phyloP scores from a whole-genome alignment of 2,113 vertebrate species.

The Porphyrio hochstetteri region DNA sequence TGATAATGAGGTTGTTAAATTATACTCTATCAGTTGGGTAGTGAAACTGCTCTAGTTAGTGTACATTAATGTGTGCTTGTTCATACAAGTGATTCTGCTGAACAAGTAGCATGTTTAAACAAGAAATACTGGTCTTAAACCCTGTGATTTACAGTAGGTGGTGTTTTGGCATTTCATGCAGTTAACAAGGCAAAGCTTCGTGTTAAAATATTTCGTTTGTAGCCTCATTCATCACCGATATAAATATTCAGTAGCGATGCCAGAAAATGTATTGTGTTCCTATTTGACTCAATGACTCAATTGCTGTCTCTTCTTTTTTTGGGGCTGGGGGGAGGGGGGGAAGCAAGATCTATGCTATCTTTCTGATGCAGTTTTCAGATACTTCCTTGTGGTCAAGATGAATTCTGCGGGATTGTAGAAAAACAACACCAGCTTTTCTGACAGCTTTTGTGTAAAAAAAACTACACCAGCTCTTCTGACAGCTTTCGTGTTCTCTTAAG shows the following conservation, averaged over 20 bases:
- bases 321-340: background rate
- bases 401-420: conserved; percentile 39
- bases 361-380: conserved; percentile 49
- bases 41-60: conserved; percentile 64
- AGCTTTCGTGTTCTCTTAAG: conserved; percentile 34
- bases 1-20: conserved; percentile 78
- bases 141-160: conserved; percentile 79
- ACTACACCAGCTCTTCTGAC: conserved; percentile 41
- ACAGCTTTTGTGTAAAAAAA: conserved; percentile 43
- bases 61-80: conserved; percentile 76
- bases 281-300: conserved; percentile 63
- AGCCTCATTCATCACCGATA: conserved; percentile 71
- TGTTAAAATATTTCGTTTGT: conserved; percentile 73
- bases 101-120: conserved; percentile 78
- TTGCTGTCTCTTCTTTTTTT: conserved; percentile 23
- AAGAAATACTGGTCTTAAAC: conserved; percentile 80
- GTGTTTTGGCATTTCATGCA: conserved; percentile 76
- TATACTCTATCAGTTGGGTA: conserved; percentile 74
- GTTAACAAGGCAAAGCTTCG: conserved; percentile 74
- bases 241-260: conserved; percentile 69
- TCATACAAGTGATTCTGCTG: conserved; percentile 79
- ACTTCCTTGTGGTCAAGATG: conserved; percentile 61
- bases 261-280: conserved; percentile 69
- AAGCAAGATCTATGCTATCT: conserved; percentile 57
- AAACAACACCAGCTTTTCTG: conserved; percentile 34